Base-by-base conservation (phyloP, 1,140 invertebrate species). In the Drosophila grimshawi region DNA sequence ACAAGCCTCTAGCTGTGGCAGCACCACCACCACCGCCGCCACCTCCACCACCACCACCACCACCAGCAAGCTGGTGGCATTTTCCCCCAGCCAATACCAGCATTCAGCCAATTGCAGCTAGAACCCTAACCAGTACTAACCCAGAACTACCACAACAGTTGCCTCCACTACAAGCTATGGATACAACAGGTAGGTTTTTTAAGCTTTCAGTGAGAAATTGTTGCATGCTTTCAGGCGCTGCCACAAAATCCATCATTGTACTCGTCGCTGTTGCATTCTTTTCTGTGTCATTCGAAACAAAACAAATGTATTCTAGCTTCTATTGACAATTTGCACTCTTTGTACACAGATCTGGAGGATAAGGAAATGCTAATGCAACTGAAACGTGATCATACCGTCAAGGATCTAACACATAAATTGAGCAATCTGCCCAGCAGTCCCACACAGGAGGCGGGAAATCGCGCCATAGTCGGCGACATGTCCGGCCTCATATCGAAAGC, bases 401-500 rank as follows among this genome's bases (percentile, higher is more conserved):
- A 97, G 93, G 97, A 97, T 93, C 93, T 98, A 62, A 97, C 96
- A 35, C 96, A 97, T 91, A 97, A 97, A 93, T 93, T 98, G 74
- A 95, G 95, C 27, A 96, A 94, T 91, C 93, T 95, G 86, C 93
- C 95, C 37, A 94, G 92, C 61, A 96, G 94, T 92, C 93, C 88
- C 30, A 94, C 92, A 66, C 94, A 93, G 72, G 78, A 93, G 29
- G 29, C 63, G 5, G 76, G 60, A 30, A 94, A 92, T 80, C 76
- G 95, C 61, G 68, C 85, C 32, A 95, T 96, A 64, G 88, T 91
- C 33, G 96, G 97, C 10, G 97, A 98, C 80, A 96, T 97, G 94
- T 96, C 96, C 69, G 97, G 97, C 35, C 94, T 98, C 64, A 97
- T 98, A 80, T 97, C 96, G 59, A 98, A 98, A 93, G 97, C 97